phyloP scores from a whole-genome alignment of 1,140 invertebrate genomes.

The Probaryconus sp. region DNA sequence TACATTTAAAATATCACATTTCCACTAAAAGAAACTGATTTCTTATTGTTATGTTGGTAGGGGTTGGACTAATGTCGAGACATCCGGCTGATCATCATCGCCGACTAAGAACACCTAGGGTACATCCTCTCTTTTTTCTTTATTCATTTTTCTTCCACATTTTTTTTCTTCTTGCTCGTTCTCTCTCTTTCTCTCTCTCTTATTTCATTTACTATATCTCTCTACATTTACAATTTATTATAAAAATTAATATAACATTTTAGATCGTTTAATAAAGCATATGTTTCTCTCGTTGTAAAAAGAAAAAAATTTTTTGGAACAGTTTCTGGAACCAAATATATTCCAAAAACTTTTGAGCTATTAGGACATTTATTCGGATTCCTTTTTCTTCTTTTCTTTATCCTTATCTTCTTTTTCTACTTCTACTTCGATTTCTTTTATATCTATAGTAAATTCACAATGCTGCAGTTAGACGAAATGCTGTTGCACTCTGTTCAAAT shows the following conservation, averaged over 20 bases:
- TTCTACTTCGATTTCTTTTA: conserved; percentile 18
- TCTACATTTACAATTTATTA: conserved; percentile 47
- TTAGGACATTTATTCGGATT: conserved; percentile 34
- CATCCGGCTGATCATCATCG: conserved; percentile 74
- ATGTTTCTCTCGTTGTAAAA: too few relatives aligned
- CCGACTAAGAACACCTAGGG: conserved; percentile 76
- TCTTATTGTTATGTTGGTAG: conserved; percentile 76
- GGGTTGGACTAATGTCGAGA: conserved; percentile 74
- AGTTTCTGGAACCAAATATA: too few relatives aligned
- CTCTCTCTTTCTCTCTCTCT: conserved; percentile 39
- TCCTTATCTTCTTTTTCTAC: conserved; percentile 20
- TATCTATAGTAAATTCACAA: conserved; percentile 38
- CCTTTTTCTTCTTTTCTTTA: conserved; percentile 24
- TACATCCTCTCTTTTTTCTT: conserved; percentile 73
- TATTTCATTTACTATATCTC: too few relatives aligned
- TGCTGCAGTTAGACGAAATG: conserved; percentile 31
- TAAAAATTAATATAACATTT: conserved; percentile 2
- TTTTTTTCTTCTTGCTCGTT: conserved; percentile 48
- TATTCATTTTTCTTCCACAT: conserved; percentile 55
- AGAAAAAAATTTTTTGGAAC: too few relatives aligned
- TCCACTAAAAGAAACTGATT: conserved; percentile 64
- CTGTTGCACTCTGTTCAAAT: conserved; percentile 45
- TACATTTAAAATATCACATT: background rate
- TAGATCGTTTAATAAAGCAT: too few relatives aligned
- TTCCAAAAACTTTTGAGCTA: conserved; percentile 1